phyloP scores from a whole-genome alignment of 2,797 vertebrate genomes.

The Acrossocheilus fasciatus region DNA sequence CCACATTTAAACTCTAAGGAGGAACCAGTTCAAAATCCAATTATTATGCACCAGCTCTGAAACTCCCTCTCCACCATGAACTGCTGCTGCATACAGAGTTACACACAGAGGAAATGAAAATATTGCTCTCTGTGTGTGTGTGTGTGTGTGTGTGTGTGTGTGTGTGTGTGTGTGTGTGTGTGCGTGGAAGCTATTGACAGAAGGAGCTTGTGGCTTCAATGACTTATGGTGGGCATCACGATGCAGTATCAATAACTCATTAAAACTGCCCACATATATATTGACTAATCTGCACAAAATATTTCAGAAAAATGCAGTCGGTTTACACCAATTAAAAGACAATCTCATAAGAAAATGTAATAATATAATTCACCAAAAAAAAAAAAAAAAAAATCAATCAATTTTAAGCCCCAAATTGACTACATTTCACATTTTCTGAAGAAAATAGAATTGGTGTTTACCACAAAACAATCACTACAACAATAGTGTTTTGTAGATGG shows the following conservation, averaged over 20 bases:
- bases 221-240: conserved; percentile 21
- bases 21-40: conserved; percentile 50
- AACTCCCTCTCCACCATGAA: conserved; percentile 18
- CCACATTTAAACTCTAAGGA: conserved; percentile 45
- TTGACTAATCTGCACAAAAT: conserved; percentile 21
- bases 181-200: conserved; percentile 26
- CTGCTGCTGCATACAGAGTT: conserved; percentile 24
- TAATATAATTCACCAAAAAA: background rate
- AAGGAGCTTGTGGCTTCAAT: conserved; percentile 18
- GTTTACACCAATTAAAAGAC: background rate
- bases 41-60: conserved; percentile 41
- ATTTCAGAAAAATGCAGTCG: conserved; percentile 22
- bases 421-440: background rate
- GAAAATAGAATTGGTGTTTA: background rate
- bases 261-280: conserved; percentile 40
- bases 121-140: conserved; percentile 25
- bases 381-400: too few species aligned
- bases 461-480: background rate
- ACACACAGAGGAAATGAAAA: conserved; percentile 43
- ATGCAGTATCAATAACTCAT: conserved; percentile 47
- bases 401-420: background rate
- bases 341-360: background rate
- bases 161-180: conserved; percentile 6
- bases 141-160: conserved; percentile 15
- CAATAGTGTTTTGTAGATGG: background rate